A percentile compares a stretch with the other conserved stretches of the same genome.
phyloP scores from a whole-genome alignment of 2,113 vertebrate species.

The Nesospiza acunhae region DNA sequence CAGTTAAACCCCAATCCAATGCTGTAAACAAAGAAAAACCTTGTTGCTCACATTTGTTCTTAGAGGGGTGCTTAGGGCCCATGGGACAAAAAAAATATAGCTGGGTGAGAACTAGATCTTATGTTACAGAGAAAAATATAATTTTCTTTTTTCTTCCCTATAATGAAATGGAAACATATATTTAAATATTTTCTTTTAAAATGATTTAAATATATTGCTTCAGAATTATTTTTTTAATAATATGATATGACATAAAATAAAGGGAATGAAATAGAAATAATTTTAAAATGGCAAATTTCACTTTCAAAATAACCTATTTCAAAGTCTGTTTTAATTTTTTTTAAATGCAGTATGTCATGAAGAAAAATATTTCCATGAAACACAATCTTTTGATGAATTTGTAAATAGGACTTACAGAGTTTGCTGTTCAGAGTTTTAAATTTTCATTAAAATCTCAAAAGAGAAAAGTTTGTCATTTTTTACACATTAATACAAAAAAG shows the following conservation, averaged over 20 bases:
- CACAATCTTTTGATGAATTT: conserved; percentile 45
- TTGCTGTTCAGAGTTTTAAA: not conserved
- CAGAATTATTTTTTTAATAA: not conserved
- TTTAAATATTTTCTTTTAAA: not conserved
- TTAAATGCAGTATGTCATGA: not conserved
- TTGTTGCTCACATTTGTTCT: not conserved
- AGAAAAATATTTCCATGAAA: conserved; percentile 26
- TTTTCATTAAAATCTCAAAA: conserved; percentile 13
- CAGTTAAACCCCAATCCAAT: not conserved
- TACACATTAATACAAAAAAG: not conserved
- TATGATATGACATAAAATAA: not conserved
- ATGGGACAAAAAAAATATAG: not conserved
- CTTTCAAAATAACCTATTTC: not conserved
- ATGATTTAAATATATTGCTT: not conserved
- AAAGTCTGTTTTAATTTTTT: not conserved
- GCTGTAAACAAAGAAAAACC: not conserved
- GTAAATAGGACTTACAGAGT: not conserved
- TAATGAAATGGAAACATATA: not conserved
- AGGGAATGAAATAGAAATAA: not conserved
- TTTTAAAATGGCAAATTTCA: not conserved
- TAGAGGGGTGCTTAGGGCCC: not conserved
- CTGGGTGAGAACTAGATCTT: not conserved
- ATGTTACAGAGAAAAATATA: not conserved
- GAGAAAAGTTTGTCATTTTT: not conserved
- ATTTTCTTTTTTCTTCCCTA: not conserved